phyloP scores from a whole-genome alignment of 2,888 invertebrate genomes.

The Tenodera sinensis region DNA sequence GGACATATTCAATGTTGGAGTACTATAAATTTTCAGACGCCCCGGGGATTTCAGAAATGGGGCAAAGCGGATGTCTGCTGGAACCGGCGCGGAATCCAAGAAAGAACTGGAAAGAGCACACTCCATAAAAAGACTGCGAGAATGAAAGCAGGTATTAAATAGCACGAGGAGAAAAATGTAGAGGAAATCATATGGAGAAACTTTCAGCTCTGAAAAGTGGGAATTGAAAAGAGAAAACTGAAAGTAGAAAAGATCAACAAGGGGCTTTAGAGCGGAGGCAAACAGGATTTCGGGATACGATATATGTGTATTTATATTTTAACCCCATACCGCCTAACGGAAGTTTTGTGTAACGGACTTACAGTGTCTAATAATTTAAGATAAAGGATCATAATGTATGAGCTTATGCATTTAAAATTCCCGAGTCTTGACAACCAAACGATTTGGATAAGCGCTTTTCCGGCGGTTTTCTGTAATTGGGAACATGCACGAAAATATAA shows the following conservation, averaged over 20 bases:
- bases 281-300: too few relatives aligned
- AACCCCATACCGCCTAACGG: too few relatives aligned
- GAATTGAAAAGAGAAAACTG: background rate
- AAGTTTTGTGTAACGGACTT: too few relatives aligned
- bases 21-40: background rate
- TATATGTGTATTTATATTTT: too few relatives aligned
- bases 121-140: background rate
- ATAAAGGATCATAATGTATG: too few relatives aligned
- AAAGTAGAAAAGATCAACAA: background rate
- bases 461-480: too few relatives aligned
- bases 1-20: background rate
- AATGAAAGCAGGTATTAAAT: background rate
- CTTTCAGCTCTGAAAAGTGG: background rate
- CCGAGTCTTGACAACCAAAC: too few relatives aligned
- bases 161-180: background rate
- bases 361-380: too few relatives aligned
- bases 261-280: too few relatives aligned
- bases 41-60: conserved; percentile 1
- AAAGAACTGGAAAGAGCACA: background rate
- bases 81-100: conserved; percentile 11
- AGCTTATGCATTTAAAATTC: too few relatives aligned
- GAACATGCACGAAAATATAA: too few relatives aligned
- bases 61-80: background rate
- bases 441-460: too few relatives aligned
- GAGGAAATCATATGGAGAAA: background rate